Base-by-base conservation (phyloP, 2,888 invertebrate species). In the Tachina grossa region DNA sequence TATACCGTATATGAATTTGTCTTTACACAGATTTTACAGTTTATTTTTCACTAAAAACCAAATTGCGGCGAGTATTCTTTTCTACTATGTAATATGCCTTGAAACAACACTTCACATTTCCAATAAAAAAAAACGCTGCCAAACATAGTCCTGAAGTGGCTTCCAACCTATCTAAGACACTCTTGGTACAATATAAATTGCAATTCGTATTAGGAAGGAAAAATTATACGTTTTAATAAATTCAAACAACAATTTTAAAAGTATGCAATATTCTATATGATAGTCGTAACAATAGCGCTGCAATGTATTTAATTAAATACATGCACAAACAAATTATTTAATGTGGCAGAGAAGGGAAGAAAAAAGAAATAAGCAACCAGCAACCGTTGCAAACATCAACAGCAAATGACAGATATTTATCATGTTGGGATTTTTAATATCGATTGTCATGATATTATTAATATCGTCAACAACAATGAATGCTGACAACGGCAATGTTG, bases 391-490 rank as follows among this genome's bases (percentile, higher is more conserved):
- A 81, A 80, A 76, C 69, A 82, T 71, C 61, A 63, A 16, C 45
- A 82, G 53, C 53, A 76, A 75, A 55, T 47, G 83, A 83, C 65
- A 66, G 77, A 78, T 72, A 83, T 78, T 83, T 72, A 83, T 83
- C 83, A 78, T 72, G 68, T 78, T 72, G 83, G 51, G 66, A 77
- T 78, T 77, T 74, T 72, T 68, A 78, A 72, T 83, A 77, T 72
- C 59, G 83, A 78, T 74, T 83, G 65, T 78, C 65, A 74, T 83
- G 59, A 77, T 72, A 83, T 72, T 72, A 79, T 69, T 72, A 83
- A 65, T 59, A 83, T 72, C 68, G 77, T 71, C 83, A 83, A 77
- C 51, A 77, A 47, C 45, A 45, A 55, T 68, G 51, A 11, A 63
- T 72, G 71, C 61, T 61, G 66, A 72, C 65, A 83, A 77, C 47